Evolutionary conservation across 2,113 vertebrate genomes (phyloP).

Genomic region (Sinocyclocheilus rhinocerous): DNA sequence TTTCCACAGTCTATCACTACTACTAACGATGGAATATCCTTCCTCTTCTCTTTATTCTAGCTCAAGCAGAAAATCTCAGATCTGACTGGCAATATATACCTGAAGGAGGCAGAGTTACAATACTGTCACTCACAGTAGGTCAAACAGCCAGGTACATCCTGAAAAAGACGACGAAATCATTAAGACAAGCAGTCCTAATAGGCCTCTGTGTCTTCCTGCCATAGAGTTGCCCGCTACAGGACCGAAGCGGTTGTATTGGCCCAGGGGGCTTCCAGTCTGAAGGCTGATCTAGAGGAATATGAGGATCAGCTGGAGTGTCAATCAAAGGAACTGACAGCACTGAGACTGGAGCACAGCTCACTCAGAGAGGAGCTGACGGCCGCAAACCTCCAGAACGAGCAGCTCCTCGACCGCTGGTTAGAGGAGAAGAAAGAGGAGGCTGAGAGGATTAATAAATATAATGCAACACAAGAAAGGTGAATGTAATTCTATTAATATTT

Average conservation of each 20-base stretch:
- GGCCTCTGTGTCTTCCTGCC: constrained; percentile 20
- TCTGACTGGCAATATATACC: constrained; percentile 66
- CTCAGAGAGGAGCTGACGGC: constrained; percentile 59
- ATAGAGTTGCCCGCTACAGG: constrained; percentile 70
- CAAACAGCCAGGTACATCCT: background rate
- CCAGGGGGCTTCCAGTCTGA: constrained; percentile 60
- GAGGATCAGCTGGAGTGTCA: constrained; percentile 72
- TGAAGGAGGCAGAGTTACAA: constrained; percentile 77
- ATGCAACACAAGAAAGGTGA: constrained; percentile 71
- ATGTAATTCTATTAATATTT: background rate
- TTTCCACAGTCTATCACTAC: background rate
- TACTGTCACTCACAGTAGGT: constrained; percentile 77
- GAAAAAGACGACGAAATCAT: background rate
- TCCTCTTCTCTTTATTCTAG: constrained; percentile 55
- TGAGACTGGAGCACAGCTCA: constrained; percentile 59
- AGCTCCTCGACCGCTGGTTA: constrained; percentile 73
- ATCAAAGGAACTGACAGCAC: constrained; percentile 65
- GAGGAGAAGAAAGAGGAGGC: constrained; percentile 73
- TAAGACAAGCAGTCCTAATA: background rate
- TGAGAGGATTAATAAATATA: constrained; percentile 71
- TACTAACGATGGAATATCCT: background rate
- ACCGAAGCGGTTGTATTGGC: constrained; percentile 71
- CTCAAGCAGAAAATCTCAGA: constrained; percentile 73
- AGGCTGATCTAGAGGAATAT: constrained; percentile 61
- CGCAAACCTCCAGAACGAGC: constrained; percentile 64